Base-by-base conservation (phyloP, 1,140 invertebrate genomes). In the Ostrea denselamellosa region DNA sequence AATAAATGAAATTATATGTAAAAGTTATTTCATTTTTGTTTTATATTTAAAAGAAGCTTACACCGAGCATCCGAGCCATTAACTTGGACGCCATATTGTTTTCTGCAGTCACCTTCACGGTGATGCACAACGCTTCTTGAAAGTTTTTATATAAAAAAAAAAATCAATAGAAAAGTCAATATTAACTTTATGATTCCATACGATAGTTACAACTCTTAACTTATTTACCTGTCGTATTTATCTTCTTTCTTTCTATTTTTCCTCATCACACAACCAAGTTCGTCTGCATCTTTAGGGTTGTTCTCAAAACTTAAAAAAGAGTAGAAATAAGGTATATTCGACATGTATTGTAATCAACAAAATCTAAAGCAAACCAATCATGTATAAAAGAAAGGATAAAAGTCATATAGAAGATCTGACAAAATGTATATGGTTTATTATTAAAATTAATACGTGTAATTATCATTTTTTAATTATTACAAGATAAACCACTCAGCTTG, bases 11-110 rank as follows among this genome's bases (percentile, higher is more conserved):
- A 44, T 44, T 44, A 44, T 44, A 1, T 5, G 5, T 44, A 44
- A 44, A 44, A 44, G 1, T 44, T 5, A 44, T 44, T 44, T 44
- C 34, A 8, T n/a, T 62, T 62, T 62, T 1, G 14, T 19, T 19
- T 62, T 62, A 62, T n/a, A n/a, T n/a, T 62, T 62, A 62, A n/a
- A 62, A 62, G 14, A 62, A 44, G 58, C 68, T 77, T 77, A 77
- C 68, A 4, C 14, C 25, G 52, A 84, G 83, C 51, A 84, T 22
- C 28, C 52, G 51, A 12, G 51, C 52, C 22, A 84, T 3, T 25
- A 52, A 25, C n/a, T 53, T 54, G 14, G 83, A 54, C 83, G 83
- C 83, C 83, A 84, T 84, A 52, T 84, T 84, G 83, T 84, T 84
- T 82, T 56, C 54, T 84, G 68, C 68, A 77, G 68, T 77, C 51